Percentiles rank a stretch among this genome's conserved stretches.
These are phyloP conservation scores for Monoplex corrugatus DNA, from an alignment of 2,888 invertebrate genomes.

Conservation along the genomic window DNA sequence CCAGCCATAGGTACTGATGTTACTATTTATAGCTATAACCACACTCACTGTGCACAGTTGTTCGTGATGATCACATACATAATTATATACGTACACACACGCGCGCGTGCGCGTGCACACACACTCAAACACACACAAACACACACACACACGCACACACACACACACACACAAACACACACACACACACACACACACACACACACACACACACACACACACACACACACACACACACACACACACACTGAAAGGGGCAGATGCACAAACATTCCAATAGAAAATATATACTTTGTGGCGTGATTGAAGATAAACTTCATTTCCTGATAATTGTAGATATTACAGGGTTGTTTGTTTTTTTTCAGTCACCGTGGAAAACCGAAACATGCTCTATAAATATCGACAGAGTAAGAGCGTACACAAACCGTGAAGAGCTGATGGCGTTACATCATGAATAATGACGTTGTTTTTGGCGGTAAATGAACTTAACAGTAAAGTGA, in stretches of 20 bases:
- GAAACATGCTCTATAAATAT: too few species aligned
- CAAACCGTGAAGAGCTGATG: too few species aligned
- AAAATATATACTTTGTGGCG: too few species aligned
- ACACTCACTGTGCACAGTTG: not conserved
- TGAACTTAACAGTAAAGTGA: too few species aligned
- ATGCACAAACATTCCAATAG: not conserved
- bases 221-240: not conserved
- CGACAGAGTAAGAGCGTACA: too few species aligned
- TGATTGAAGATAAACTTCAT: too few species aligned
- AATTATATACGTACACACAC: not conserved
- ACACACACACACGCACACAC: not conserved
- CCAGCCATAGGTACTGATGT: not conserved
- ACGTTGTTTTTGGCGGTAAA: too few species aligned
- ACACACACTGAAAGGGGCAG: not conserved
- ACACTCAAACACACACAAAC: not conserved
- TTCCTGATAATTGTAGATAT: too few species aligned
- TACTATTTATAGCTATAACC: not conserved
- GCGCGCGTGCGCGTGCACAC: not conserved
- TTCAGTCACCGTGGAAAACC: too few species aligned
- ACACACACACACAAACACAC: not conserved
- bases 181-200: not conserved
- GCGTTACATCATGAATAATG: too few species aligned
- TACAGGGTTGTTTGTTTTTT: too few species aligned
- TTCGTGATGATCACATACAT: not conserved
- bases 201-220: not conserved